Percentiles rank a stretch among this genome's conserved stretches.
These are phyloP conservation scores for Clamator glandarius DNA, from an alignment of 2,797 vertebrate genomes.

Conservation along the genomic window DNA sequence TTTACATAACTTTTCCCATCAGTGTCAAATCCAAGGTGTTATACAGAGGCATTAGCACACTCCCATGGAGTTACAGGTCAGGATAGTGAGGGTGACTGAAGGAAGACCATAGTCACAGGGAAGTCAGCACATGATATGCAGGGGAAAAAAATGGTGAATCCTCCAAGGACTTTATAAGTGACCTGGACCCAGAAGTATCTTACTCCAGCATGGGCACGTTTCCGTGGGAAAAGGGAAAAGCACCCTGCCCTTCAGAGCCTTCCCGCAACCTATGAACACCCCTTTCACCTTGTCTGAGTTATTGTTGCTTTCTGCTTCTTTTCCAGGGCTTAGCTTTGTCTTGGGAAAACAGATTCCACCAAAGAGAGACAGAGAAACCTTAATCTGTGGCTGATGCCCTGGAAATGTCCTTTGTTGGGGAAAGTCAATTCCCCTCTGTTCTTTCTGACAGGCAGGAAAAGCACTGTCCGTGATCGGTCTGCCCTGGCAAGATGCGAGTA, in stretches of 20 bases:
- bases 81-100: not conserved
- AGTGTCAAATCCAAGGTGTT: not conserved
- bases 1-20: slow-evolving; percentile 20
- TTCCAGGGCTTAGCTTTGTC: not conserved
- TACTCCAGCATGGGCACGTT: not conserved
- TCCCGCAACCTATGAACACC: not conserved
- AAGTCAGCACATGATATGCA: not conserved
- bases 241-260: not conserved
- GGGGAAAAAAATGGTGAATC: not conserved
- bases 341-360: not conserved
- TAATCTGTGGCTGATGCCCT: not conserved
- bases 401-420: not conserved
- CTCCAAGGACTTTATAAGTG: not conserved
- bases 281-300: not conserved
- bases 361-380: not conserved
- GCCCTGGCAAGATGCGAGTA: not conserved
- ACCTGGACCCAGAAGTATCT: not conserved
- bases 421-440: not conserved
- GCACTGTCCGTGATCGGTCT: not conserved
- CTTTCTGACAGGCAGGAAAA: not conserved
- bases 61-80: not conserved
- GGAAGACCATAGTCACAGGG: not conserved
- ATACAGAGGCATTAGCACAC: not conserved
- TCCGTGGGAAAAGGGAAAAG: not conserved
- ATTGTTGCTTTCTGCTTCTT: not conserved